phyloP scores from a whole-genome alignment of 2,113 vertebrate genomes.

The Budorcas taxicolor region DNA sequence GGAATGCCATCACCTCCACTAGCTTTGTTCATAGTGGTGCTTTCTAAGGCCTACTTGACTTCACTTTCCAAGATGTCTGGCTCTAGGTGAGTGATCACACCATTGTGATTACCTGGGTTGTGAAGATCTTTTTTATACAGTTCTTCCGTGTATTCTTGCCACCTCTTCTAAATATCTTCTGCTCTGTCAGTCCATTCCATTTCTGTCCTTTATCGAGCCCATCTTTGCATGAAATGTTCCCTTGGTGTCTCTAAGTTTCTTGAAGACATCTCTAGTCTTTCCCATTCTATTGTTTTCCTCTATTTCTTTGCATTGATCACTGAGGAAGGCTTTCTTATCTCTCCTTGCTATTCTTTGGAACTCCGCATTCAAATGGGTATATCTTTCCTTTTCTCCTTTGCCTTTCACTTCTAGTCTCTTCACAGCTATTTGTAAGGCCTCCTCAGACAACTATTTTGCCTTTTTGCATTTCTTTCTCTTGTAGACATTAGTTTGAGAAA shows the following conservation, averaged over 20 bases:
- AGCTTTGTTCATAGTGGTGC: too few relatives aligned
- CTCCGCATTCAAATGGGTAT: neutral
- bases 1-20: too few relatives aligned
- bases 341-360: neutral
- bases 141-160: neutral
- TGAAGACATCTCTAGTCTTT: neutral
- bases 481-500: neutral
- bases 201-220: neutral
- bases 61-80: neutral
- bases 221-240: neutral
- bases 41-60: neutral
- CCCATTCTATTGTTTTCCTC: neutral
- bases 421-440: neutral
- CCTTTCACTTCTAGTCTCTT: neutral
- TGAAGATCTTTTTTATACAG: neutral
- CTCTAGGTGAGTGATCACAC: neutral
- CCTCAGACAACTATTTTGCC: neutral
- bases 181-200: neutral
- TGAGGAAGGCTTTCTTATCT: neutral
- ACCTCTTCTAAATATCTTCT: neutral
- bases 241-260: neutral
- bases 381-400: neutral
- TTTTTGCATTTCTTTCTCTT: neutral
- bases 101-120: fast-evolving
- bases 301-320: neutral